Evolutionary conservation across 2,113 vertebrate genomes (phyloP).

Genomic region (Gymnorhina tibicen): DNA sequence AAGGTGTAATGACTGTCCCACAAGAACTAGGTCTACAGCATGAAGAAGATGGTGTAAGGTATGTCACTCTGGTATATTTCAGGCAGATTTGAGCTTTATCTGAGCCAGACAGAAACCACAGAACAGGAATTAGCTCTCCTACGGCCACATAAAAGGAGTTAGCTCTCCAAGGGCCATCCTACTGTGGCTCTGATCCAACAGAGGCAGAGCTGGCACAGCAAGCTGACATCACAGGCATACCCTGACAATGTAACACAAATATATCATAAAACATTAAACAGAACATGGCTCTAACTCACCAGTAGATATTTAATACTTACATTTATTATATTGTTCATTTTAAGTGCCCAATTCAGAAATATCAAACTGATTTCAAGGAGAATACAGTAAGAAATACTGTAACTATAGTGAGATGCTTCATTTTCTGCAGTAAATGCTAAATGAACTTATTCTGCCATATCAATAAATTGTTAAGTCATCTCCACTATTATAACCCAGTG

Average conservation of each 20-base stretch:
- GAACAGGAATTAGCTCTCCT: not conserved
- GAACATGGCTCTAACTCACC: not conserved
- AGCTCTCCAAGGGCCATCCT: not conserved
- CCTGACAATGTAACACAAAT: not conserved
- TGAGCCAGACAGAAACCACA: not conserved
- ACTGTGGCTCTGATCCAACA: not conserved
- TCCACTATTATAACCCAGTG: not conserved
- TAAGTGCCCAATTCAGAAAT: not conserved
- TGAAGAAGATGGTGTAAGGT: not conserved
- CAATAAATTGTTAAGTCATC: not conserved
- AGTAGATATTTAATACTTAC: constrained; percentile 1
- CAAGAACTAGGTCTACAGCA: not conserved
- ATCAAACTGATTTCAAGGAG: not conserved
- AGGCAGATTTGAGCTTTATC: not conserved
- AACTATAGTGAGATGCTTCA: not conserved
- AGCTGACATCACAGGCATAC: not conserved
- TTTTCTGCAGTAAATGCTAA: not conserved
- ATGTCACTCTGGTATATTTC: not conserved
- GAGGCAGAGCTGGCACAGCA: not conserved
- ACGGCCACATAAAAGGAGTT: not conserved
- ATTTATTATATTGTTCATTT: constrained; percentile 3
- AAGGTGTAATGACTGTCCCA: not conserved
- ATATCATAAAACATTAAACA: not conserved
- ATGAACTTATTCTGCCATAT: not conserved
- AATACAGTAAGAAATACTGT: not conserved